Evolutionary conservation across 2,888 invertebrate genomes (phyloP).

Genomic region (Zeuzera pyrina): DNA sequence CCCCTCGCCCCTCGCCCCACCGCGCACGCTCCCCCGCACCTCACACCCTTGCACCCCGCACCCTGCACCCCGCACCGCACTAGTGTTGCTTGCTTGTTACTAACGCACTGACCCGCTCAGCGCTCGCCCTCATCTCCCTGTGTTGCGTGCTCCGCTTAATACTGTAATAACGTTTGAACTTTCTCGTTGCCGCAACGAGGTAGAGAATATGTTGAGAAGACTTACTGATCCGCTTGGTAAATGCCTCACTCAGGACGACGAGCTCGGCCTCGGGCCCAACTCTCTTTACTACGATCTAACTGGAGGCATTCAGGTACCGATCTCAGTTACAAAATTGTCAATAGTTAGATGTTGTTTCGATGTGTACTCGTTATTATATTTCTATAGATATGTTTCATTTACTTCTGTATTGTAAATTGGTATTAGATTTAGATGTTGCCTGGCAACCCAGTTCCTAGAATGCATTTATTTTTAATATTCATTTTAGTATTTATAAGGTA

Average conservation of each 20-base stretch:
- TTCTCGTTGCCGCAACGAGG: slow-evolving; percentile 57
- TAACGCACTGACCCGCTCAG: slow-evolving; percentile 47
- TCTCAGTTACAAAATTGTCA: slow-evolving; percentile 1
- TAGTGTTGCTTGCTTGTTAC: slow-evolving; percentile 21
- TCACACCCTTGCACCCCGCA: slow-evolving; percentile 46
- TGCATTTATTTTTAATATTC: neutral
- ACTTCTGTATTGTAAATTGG: neutral
- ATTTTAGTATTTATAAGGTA: slow-evolving; percentile 34
- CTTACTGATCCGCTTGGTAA: slow-evolving; percentile 68
- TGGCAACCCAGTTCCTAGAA: too few species aligned
- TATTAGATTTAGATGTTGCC: neutral
- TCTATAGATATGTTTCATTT: neutral
- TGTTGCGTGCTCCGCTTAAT: slow-evolving; percentile 32
- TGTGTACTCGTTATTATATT: neutral
- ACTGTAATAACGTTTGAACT: slow-evolving; percentile 41
- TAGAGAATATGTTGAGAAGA: slow-evolving; percentile 60
- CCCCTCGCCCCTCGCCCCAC: slow-evolving; percentile 8
- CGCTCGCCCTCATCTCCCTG: slow-evolving; percentile 3
- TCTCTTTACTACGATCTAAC: slow-evolving; percentile 71
- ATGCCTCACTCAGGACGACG: slow-evolving; percentile 70
- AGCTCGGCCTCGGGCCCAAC: slow-evolving; percentile 68
- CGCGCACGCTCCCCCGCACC: slow-evolving; percentile 15
- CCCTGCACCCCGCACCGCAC: slow-evolving; percentile 42
- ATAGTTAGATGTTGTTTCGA: neutral
- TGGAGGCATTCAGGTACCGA: slow-evolving; percentile 71